Base-by-base conservation (phyloP, 2,888 invertebrate genomes). In the Andrena haemorrhoa region DNA sequence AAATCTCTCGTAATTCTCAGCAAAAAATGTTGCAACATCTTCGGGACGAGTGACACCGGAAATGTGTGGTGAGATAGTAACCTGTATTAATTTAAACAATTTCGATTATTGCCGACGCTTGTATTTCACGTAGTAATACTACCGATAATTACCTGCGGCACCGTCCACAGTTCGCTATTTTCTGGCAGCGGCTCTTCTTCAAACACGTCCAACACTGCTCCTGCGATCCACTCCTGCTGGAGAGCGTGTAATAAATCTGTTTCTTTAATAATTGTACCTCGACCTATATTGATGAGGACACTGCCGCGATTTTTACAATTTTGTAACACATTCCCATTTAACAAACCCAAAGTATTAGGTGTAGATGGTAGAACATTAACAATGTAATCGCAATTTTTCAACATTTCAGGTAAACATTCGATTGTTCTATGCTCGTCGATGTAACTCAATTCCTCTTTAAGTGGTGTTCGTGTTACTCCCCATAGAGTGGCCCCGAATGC, bases 261-360 rank as follows among this genome's bases (percentile, higher is more conserved):
- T 89, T 96, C 95, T 78, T 92, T 92, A 20, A 95, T 94, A n/a
- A 96, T 91, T 81, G 94, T 94, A 49, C 95, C 95, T 89, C 96
- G 92, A 1, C 96, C 96, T 75, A 96, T 93, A 89, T 96, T 96
- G n/a, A 96, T 95, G 84, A 96, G 95, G 51, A 95, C 93, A 20
- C 95, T 89, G 66, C 91, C 87, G 88, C 92, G 94, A 49, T 90
- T 90, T 91, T 92, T 91, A 88, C 95, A 95, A 81, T 92, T 90
- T 88, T 94, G 86, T 49, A 96, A 91, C 20, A 94, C 85, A 61
- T 94, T 92, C 20, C 94, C 94, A 85, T 95, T 94, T 65, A 96
- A 91, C 26, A 96, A 89, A 35, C 95, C 94, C 53, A 72, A 90
- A 1, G 95, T 96, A 64, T 93, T 92, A 12, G 91, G 83, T 0